A percentile compares a stretch with the other conserved stretches of the same genome.
phyloP scores from a whole-genome alignment of 2,113 vertebrate genomes.

The Pelusios castaneus region DNA sequence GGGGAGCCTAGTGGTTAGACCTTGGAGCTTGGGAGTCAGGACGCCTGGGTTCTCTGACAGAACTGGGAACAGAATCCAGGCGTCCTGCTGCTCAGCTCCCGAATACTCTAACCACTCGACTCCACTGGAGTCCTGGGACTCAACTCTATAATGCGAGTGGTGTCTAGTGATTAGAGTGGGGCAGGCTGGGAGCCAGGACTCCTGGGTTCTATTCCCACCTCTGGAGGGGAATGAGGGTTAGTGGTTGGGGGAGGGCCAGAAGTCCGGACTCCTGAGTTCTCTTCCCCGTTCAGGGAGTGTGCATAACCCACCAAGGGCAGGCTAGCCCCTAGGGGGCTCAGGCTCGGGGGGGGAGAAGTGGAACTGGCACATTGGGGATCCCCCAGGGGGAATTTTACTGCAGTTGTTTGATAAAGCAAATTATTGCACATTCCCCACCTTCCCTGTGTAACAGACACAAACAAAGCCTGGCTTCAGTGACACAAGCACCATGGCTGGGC shows the following conservation, averaged over 20 bases:
- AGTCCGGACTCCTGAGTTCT: neutral
- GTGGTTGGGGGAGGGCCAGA: neutral
- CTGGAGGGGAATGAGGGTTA: neutral
- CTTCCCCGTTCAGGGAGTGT: neutral
- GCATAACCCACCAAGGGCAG: neutral
- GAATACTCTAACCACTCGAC: neutral
- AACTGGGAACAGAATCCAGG: neutral
- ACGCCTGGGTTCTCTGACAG: neutral
- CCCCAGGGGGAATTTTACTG: neutral
- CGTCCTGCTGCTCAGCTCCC: neutral
- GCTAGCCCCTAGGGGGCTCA: neutral
- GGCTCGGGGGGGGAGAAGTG: too few relatives aligned
- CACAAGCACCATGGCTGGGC: accelerated
- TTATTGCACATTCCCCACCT: accelerated
- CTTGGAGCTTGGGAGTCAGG: too few relatives aligned
- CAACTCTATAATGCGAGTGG: neutral
- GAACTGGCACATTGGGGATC: neutral
- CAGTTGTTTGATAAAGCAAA: neutral
- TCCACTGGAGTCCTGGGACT: too few relatives aligned
- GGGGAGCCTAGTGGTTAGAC: neutral
- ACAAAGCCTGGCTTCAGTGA: neutral
- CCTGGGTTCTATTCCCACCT: neutral
- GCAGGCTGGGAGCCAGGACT: neutral
- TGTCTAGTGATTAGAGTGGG: neutral
- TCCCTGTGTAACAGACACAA: neutral